phyloP scores from a whole-genome alignment of 1,140 invertebrate genomes.

The Megalopta genalis region DNA sequence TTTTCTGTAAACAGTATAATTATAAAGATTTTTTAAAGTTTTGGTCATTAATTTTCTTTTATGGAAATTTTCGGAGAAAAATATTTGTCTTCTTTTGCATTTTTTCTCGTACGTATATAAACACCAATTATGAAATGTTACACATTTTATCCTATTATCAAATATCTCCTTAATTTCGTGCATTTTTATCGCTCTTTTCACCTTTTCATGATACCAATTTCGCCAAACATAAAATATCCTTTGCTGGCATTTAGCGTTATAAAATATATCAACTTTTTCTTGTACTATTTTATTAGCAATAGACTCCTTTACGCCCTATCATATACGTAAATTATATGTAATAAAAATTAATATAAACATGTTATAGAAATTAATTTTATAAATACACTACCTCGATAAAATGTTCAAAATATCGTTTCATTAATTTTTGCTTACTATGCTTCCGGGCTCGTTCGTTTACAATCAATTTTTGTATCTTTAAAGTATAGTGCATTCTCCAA shows the following conservation, averaged over 20 bases:
- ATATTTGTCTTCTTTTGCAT: conserved; percentile 11
- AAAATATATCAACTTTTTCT: conserved; percentile 9
- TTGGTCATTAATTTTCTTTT: not conserved
- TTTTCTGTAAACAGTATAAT: conserved; percentile 25
- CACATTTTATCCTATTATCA: not conserved
- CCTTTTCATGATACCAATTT: not conserved
- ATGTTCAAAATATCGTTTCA: conserved; percentile 14
- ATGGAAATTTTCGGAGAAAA: conserved; percentile 13
- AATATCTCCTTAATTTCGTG: not conserved
- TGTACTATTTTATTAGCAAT: not conserved
- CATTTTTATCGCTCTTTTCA: not conserved
- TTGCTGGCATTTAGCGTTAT: conserved; percentile 5
- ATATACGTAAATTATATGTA: not conserved
- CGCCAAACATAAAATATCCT: conserved; percentile 16
- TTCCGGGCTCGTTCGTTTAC: not conserved
- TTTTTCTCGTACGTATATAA: conserved; percentile 25
- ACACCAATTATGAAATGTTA: conserved; percentile 21
- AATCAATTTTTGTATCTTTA: conserved; percentile 15
- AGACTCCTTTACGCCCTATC: conserved; percentile 17
- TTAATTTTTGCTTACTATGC: conserved; percentile 8
- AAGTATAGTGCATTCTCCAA: conserved; percentile 10
- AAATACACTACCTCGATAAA: conserved; percentile 27
- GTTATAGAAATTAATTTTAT: not conserved
- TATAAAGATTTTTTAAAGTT: not conserved
- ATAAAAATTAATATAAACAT: not conserved